A percentile compares a stretch with the other conserved stretches of the same genome.
These are phyloP conservation scores for Frankliniella intonsa DNA, from an alignment of 2,888 invertebrate species.

Conservation along the genomic window DNA sequence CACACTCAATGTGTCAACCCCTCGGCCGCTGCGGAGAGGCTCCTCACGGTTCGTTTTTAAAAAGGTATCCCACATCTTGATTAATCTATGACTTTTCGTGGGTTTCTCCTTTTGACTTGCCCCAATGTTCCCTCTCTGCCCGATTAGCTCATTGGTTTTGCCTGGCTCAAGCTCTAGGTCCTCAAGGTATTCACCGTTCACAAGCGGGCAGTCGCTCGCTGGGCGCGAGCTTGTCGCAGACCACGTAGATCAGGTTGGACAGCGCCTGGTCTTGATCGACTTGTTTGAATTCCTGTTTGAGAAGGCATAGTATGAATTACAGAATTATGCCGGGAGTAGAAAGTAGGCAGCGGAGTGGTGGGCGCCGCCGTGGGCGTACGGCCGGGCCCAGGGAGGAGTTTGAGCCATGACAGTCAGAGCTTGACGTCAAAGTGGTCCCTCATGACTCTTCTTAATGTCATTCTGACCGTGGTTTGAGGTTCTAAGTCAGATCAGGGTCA, in stretches of 20 bases:
- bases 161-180: neutral
- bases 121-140: neutral
- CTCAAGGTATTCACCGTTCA: neutral
- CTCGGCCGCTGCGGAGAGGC: neutral
- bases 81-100: neutral
- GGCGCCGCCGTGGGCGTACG: neutral
- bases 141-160: neutral
- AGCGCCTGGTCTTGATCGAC: constrained; percentile 31
- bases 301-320: neutral
- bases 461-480: neutral
- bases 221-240: constrained; percentile 30
- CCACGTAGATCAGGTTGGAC: constrained; percentile 30
- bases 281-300: constrained; percentile 29
- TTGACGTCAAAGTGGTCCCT: no score
- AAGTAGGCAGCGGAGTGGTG: neutral
- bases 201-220: constrained; percentile 27
- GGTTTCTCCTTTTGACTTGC: neutral
- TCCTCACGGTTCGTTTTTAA: neutral
- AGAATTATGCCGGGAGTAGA: no score
- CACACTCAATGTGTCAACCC: neutral
- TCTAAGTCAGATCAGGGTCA: no score
- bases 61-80: neutral
- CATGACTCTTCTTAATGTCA: no score
- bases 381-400: neutral
- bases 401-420: no score